Conservation (phyloP, 2,888 invertebrate species). For the Dicyrtomina minuta region DNA sequence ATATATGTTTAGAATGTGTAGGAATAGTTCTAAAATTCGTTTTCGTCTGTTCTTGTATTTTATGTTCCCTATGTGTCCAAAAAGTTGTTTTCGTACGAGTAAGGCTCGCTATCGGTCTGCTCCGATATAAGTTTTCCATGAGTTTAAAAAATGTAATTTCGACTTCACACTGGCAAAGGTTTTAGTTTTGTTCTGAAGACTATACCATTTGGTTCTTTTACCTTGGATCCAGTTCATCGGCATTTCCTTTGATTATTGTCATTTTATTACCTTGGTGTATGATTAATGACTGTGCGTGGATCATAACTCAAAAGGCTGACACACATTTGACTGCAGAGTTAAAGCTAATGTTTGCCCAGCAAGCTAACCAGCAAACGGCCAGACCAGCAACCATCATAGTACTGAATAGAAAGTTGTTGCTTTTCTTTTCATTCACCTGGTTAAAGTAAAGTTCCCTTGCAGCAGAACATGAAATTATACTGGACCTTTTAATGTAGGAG, state of each 20-base stretch:
- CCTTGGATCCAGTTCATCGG: slow-evolving; percentile 29
- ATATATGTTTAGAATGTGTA: too few species aligned
- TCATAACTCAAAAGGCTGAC: slow-evolving; percentile 50
- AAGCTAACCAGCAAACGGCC: too few species aligned
- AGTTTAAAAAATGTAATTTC: background rate
- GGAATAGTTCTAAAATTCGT: too few species aligned
- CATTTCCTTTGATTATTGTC: slow-evolving; percentile 38
- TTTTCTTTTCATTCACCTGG: slow-evolving; percentile 18
- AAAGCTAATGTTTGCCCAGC: background rate
- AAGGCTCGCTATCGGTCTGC: too few species aligned
- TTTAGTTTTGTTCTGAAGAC: slow-evolving; percentile 11
- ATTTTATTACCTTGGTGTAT: slow-evolving; percentile 38
- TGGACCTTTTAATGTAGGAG: too few species aligned
- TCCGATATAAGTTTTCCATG: too few species aligned
- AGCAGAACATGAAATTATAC: too few species aligned
- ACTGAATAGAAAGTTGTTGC: background rate
- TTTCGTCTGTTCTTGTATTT: too few species aligned
- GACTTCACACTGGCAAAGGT: slow-evolving; percentile 9
- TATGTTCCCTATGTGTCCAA: too few species aligned
- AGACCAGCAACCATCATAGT: too few species aligned
- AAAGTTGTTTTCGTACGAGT: too few species aligned
- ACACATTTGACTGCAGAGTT: slow-evolving; percentile 26
- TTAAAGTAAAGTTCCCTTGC: too few species aligned
- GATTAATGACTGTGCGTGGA: slow-evolving; percentile 49
- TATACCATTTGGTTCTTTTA: slow-evolving; percentile 12